Conservation (phyloP, 1,140 invertebrate species). For the Pseudomyrmex flavicornis region DNA sequence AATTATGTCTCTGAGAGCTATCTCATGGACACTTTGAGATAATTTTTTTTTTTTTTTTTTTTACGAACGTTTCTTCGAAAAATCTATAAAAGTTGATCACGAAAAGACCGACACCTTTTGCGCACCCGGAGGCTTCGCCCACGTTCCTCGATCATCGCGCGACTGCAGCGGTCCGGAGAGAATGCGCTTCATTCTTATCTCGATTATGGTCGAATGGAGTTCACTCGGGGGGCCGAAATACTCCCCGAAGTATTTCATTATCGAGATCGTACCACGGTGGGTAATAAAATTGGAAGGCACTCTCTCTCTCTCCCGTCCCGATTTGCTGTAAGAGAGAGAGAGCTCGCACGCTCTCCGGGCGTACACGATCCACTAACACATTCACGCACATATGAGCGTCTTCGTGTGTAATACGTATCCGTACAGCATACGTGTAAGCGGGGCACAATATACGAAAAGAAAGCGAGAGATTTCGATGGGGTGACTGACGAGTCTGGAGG, state of each 20-base stretch:
- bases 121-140: constrained; percentile 58
- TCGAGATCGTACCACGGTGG: constrained; percentile 74
- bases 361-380: neutral
- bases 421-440: constrained; percentile 47
- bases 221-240: constrained; percentile 72
- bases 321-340: constrained; percentile 1
- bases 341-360: neutral
- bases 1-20: neutral
- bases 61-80: constrained; percentile 21
- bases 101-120: constrained; percentile 51
- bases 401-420: constrained; percentile 4
- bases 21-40: constrained; percentile 49
- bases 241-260: constrained; percentile 77
- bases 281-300: constrained; percentile 79
- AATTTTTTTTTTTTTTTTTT: neutral
- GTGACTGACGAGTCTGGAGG: constrained; percentile 13
- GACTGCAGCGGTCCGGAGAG: constrained; percentile 38
- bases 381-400: constrained; percentile 33
- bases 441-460: constrained; percentile 36
- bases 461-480: constrained; percentile 58
- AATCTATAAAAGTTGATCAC: constrained; percentile 43
- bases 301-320: constrained; percentile 60
- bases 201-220: constrained; percentile 76
- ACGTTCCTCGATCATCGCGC: constrained; percentile 61
- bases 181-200: constrained; percentile 69